Conservation (phyloP, 2,797 vertebrate species). For the Scleropages formosus region DNA sequence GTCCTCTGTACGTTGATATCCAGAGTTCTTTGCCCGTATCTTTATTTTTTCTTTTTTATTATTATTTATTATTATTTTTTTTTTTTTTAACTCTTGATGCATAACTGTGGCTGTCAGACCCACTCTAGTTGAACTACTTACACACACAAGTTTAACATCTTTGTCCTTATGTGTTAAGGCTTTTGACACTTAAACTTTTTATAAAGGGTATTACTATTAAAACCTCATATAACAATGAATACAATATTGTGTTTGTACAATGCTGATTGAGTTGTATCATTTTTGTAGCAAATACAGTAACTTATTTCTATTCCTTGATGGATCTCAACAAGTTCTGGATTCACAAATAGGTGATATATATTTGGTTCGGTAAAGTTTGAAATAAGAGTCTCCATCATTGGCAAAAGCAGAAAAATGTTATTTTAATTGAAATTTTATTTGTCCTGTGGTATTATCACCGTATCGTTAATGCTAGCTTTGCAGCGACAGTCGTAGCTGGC, state of each 20-base stretch:
- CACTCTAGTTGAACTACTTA: not conserved
- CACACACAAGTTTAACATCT: not conserved
- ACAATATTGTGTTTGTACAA: conserved; percentile 1
- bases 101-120: conserved; percentile 16
- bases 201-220: conserved; percentile 7
- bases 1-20: not conserved
- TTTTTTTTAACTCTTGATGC: conserved; percentile 8
- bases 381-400: not conserved
- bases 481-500: not conserved
- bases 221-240: not conserved
- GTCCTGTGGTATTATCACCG: not conserved
- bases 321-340: conserved; percentile 16
- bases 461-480: not conserved
- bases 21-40: not conserved
- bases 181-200: not conserved
- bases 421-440: conserved; percentile 10
- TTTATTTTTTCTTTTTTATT: no score
- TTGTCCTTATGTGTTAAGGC: not conserved
- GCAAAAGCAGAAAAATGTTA: not conserved
- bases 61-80: not conserved
- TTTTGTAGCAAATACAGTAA: conserved; percentile 17
- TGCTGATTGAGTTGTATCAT: not conserved
- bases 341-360: conserved; percentile 15
- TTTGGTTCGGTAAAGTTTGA: conserved; percentile 8
- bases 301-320: conserved; percentile 9